Evolutionary conservation across 2,797 vertebrate species (phyloP).

Genomic region (Smutsia gigantea): DNA sequence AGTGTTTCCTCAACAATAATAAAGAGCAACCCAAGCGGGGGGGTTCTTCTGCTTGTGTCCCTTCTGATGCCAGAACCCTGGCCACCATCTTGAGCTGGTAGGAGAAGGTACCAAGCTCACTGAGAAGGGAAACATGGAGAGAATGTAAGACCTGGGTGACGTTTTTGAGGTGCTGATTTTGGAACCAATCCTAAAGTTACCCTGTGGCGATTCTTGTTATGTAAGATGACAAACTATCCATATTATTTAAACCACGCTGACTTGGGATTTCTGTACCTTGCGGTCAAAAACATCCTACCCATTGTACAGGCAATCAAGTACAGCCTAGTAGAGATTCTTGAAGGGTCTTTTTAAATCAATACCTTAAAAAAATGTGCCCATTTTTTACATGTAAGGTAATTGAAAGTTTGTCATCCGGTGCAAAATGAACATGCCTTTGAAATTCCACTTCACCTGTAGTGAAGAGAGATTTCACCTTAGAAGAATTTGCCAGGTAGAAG

Average conservation of each 20-base stretch:
- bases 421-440: conserved; percentile 10
- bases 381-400: neutral
- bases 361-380: neutral
- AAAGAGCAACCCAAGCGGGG: neutral
- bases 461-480: neutral
- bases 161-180: conserved; percentile 33
- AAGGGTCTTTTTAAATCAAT: neutral
- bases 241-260: conserved; percentile 3
- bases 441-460: conserved; percentile 6
- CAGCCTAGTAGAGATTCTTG: neutral
- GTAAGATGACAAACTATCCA: neutral
- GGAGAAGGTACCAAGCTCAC: neutral
- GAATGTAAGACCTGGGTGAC: neutral
- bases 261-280: neutral
- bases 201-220: neutral
- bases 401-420: conserved; percentile 43
- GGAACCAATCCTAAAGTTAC: neutral
- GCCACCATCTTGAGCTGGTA: neutral
- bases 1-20: neutral
- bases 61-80: neutral
- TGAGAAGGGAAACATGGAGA: neutral
- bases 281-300: neutral
- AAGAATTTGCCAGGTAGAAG: conserved; percentile 53
- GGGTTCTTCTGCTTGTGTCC: neutral
- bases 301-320: neutral